A percentile compares a stretch with the other conserved stretches of the same genome.
Conservation (phyloP, 2,888 invertebrate genomes). For the Adineta ricciae region DNA sequence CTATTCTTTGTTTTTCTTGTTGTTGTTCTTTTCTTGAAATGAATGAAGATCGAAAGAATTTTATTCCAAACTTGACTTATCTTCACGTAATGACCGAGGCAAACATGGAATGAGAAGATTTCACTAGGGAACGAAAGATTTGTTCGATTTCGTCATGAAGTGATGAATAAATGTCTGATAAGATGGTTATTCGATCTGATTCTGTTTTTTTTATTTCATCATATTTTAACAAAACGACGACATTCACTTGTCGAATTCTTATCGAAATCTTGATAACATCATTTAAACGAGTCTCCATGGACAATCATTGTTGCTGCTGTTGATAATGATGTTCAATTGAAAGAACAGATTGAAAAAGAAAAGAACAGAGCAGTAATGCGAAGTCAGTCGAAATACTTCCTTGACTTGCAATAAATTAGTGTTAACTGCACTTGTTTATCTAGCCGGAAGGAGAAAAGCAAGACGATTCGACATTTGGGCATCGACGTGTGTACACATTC, state of each 20-base stretch:
- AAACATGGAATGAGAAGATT: neutral
- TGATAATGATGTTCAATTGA: conserved; percentile 7
- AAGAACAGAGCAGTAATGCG: neutral
- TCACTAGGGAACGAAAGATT: neutral
- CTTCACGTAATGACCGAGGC: neutral
- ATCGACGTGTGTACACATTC: neutral
- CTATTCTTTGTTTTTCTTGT: neutral
- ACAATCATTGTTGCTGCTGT: neutral
- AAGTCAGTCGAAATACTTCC: neutral
- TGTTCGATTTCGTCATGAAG: neutral
- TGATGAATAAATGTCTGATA: neutral
- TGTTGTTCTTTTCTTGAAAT: neutral
- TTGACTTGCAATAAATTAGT: neutral
- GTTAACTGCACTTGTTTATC: conserved; percentile 2
- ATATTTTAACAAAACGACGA: neutral
- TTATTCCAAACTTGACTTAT: too few species aligned
- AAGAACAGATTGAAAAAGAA: neutral
- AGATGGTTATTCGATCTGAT: neutral
- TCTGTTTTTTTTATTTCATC: neutral
- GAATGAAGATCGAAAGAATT: neutral
- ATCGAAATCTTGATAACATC: neutral
- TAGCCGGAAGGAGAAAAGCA: neutral
- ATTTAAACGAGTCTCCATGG: conserved; percentile 6
- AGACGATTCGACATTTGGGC: neutral
- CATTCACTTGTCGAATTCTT: neutral